These are phyloP conservation scores for Elachura formosa DNA, from an alignment of 2,113 vertebrate genomes.

Conservation along the genomic window DNA sequence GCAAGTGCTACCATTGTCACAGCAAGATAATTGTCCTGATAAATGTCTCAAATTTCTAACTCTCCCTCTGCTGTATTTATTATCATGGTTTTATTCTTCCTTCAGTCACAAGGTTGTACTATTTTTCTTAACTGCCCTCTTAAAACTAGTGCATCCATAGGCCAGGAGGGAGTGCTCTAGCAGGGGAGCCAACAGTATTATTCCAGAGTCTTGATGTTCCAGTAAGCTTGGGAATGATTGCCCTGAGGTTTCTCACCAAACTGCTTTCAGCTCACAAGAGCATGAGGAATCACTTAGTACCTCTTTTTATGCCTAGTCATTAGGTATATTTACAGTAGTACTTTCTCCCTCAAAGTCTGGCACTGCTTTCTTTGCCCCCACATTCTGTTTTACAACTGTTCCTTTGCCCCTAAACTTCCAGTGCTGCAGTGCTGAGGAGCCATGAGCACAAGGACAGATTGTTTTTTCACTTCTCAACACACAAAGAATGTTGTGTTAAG, in stretches of 20 bases:
- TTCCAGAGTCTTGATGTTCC: neutral
- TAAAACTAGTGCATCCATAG: neutral
- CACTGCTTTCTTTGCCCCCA: neutral
- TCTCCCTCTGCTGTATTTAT: neutral
- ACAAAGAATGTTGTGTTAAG: slow-evolving; percentile 54
- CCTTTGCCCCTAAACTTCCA: slow-evolving; percentile 30
- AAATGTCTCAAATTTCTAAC: neutral
- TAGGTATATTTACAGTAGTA: slow-evolving; percentile 51
- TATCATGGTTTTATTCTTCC: neutral
- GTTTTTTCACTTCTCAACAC: slow-evolving; percentile 21
- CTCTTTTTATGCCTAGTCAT: slow-evolving; percentile 34
- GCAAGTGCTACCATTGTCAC: neutral
- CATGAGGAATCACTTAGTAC: slow-evolving; percentile 2
- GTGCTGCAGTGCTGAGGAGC: neutral
- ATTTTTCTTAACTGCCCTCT: slow-evolving; percentile 1
- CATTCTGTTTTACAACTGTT: slow-evolving; percentile 14
- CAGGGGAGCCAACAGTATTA: neutral
- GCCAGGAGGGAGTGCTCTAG: slow-evolving; percentile 59
- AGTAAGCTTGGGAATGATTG: slow-evolving; percentile 49
- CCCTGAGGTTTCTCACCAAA: slow-evolving; percentile 39
- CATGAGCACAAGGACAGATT: slow-evolving; percentile 11
- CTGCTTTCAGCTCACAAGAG: slow-evolving; percentile 15
- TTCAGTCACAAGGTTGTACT: neutral
- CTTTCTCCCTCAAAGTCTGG: slow-evolving; percentile 29
- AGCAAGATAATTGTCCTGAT: neutral